Base-by-base conservation (phyloP, 2,888 invertebrate species). In the Candidula unifasciata region DNA sequence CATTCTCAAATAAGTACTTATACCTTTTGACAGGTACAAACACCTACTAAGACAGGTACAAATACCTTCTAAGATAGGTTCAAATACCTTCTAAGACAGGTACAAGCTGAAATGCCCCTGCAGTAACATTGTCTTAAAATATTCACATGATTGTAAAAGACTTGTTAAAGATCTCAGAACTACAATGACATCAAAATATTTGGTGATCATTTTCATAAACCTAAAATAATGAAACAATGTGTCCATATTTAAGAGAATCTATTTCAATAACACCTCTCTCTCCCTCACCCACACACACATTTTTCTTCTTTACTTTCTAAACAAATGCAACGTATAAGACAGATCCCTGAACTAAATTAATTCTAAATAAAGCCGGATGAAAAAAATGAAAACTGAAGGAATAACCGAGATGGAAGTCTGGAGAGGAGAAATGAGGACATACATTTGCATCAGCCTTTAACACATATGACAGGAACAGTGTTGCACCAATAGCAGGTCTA, bases 341-440 rank as follows among this genome's bases (percentile, higher is more conserved):
- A 73, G 73, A 73, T 73, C 44, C 37, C 37, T 73, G 21, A 73
- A 73, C 44, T 73, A 21, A 16, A 73, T n/a, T 44, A 16, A 73
- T n/a, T 44, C 73, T 44, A 44, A 44, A 73, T 10, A 10, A 44
- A 27, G 73, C 73, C 44, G 27, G 73, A 73, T 37, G 24, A 73
- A 73, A 44, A 24, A 68, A 68, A 73, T 44, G 44, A 44, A 44
- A 44, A 44, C 44, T 10, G 73, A 73, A 73, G 73, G 73, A 44
- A 73, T 73, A 44, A 73, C 5, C n/a, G 44, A 73, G 73, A 44
- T 44, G 37, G 37, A 71, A 44, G 73, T 16, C 33, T 71, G 3
- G 13, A 71, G 24, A 35, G 73, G 44, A 44, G 73, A 73, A n/a
- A 73, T 27, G 27, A 44, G 44, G 37, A 21, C 44, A 73, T 44